These are phyloP conservation scores for Phlogophora meticulosa DNA, from an alignment of 2,888 invertebrate species.

Conservation along the genomic window DNA sequence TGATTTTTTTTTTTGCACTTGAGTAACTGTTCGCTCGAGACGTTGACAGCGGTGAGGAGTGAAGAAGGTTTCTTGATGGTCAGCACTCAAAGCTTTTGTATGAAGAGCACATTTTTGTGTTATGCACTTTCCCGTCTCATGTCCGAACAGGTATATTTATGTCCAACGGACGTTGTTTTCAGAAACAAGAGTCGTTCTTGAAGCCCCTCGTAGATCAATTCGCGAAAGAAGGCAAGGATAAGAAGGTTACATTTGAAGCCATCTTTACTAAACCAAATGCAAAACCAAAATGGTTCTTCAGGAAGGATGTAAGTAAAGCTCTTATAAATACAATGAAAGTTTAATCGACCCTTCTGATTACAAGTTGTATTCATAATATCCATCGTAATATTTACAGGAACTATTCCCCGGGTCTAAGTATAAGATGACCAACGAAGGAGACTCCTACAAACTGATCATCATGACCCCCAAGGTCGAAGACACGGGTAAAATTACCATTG, in stretches of 20 bases:
- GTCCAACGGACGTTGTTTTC: slow-evolving; percentile 66
- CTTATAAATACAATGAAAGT: not conserved
- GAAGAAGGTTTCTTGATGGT: slow-evolving; percentile 77
- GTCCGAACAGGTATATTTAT: slow-evolving; percentile 54
- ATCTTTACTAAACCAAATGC: slow-evolving; percentile 99
- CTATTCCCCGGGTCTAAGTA: slow-evolving; percentile 98
- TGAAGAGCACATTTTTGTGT: slow-evolving; percentile 87
- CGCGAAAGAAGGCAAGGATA: slow-evolving; percentile 98
- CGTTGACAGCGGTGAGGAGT: slow-evolving; percentile 78
- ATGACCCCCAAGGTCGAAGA: slow-evolving; percentile 98
- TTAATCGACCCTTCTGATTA: not conserved
- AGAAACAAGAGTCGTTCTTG: slow-evolving; percentile 98
- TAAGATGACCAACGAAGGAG: slow-evolving; percentile 98
- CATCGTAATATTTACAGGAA: slow-evolving; percentile 92
- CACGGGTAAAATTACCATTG: slow-evolving; percentile 98
- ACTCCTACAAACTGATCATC: slow-evolving; percentile 97
- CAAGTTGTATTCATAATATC: not conserved
- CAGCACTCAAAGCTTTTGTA: slow-evolving; percentile 87
- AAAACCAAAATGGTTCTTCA: slow-evolving; percentile 97
- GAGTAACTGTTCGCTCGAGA: slow-evolving; percentile 73
- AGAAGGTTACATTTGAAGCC: slow-evolving; percentile 97
- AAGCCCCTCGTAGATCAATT: slow-evolving; percentile 98
- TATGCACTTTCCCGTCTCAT: slow-evolving; percentile 74
- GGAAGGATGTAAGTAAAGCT: slow-evolving; percentile 95
- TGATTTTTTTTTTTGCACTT: slow-evolving; percentile 82